Base-by-base conservation (phyloP, 2,797 vertebrate genomes). In the Gymnoscopelus braueri region DNA sequence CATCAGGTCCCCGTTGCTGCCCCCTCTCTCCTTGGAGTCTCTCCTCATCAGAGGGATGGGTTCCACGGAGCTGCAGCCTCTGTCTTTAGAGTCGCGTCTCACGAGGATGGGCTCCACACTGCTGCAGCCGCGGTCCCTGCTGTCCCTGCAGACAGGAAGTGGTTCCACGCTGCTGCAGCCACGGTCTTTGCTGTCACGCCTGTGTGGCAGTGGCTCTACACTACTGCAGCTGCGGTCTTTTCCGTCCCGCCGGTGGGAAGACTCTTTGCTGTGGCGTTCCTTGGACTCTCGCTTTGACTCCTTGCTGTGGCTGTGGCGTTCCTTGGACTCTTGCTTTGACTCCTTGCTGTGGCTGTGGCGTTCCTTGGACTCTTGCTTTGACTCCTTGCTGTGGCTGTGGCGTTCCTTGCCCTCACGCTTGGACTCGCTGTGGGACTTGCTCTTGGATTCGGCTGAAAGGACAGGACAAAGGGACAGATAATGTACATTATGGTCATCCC, bases 181-280 rank as follows among this genome's bases (percentile, higher is more conserved):
- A 15, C 83, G 86, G 69, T 94, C 93, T 83, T 91, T 94, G 64
- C 91, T 93, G 85, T 91, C 90, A 5, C 85, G 87, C 59, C 86
- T 86, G 69, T 90, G 76, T 3, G 85, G 87, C 82, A 95, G 84
- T 49, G 94, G 92, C 79, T 97, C 96, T 1, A 72, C 68, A 32
- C 92, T 94, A 88, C 93, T 96, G 90, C 93, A 93, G 63, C 91
- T 91, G 79, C 94, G 91, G 56, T 96, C 94, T 89, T 94, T 97
- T 67, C 94, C 89, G 39, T 96, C 95, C 55, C 80, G 87, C 56
- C 90, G 82, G 51, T 91, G 86, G 69, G 92, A 93, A 35, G 88
- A 90, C 56, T 94, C 93, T 78, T 94, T 94, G 81, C 83, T 84
- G 71, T 92, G 91, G 14, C 92, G 92, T 26, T 93, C 92, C 84